Base-by-base conservation (phyloP, 2,888 invertebrate genomes). In the Ashinkailepas kermadecensis region DNA sequence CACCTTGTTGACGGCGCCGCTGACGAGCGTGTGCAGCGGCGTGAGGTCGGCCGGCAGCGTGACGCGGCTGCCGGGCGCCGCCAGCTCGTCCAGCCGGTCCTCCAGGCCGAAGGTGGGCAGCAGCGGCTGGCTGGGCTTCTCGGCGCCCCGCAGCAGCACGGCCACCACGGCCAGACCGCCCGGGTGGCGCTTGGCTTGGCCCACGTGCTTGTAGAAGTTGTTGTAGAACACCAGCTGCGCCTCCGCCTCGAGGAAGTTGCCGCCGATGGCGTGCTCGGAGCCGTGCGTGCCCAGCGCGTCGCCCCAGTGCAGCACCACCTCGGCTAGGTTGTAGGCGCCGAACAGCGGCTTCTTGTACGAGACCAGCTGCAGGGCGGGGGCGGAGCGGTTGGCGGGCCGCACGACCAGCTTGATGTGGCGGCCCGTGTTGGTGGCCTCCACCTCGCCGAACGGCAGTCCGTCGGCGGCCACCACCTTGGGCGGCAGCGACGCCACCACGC, bases 331-430 rank as follows among this genome's bases (percentile, higher is more conserved):
- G 74, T 74, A 74, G 18, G 54, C 74, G 54, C 74, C 74, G 74
- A 74, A 74, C 54, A 74, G 74, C 74, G 74, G 74, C 74, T 74
- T 74, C 74, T 74, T 74, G 74, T 74, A 74, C 54, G 74, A 74
- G 18, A 54, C 21, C 15, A 74, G 39, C 74, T 74, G 74, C 9
- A 74, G 8, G 21, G 74, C 74, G 39, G 74, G 54, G 18, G 13
- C 39, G 54, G 23, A 54, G 39, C 54, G 18, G 74, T 74, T 74
- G 54, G 15, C 54, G 23, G 74, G 74, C 18, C 54, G 18, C 74
- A 54, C 23, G 7, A 18, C 54, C 74, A 54, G 18, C 74, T 54
- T 54, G 8, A 74, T 15, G 54, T 23, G 74, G 21, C 74, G 74
- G 18, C 74, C 74, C 18, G 74, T 54, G 74, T 74, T 74, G 74